A percentile compares a stretch with the other conserved stretches of the same genome.
Evolutionary conservation across 2,797 vertebrate species (phyloP).

Genomic region (Presbytis comata): DNA sequence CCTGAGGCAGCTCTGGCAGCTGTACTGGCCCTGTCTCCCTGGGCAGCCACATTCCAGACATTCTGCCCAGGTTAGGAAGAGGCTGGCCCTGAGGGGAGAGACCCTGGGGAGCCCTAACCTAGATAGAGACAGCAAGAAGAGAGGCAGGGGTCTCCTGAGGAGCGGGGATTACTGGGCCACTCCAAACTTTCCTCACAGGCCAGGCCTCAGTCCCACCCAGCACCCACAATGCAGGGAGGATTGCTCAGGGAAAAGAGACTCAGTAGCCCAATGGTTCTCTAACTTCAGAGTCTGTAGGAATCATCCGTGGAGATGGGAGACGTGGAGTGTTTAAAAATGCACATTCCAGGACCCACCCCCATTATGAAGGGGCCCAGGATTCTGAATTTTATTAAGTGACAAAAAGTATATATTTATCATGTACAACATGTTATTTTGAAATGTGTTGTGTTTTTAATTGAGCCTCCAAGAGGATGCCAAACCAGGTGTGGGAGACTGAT

Average conservation of each 20-base stretch:
- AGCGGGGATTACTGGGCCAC: background rate
- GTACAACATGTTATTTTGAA: background rate
- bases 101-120: background rate
- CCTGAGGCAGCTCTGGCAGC: background rate
- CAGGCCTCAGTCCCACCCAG: background rate
- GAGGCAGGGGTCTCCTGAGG: background rate
- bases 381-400: background rate
- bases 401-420: background rate
- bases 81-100: background rate
- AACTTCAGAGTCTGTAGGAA: background rate
- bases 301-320: background rate
- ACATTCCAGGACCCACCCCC: background rate
- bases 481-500: background rate
- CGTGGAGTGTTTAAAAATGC: background rate
- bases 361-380: background rate
- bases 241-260: background rate
- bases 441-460: background rate
- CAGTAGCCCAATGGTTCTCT: background rate
- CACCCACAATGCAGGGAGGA: background rate
- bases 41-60: constrained; percentile 13
- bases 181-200: background rate
- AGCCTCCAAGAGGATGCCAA: background rate
- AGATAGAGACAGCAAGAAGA: background rate
- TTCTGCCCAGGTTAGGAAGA: constrained; percentile 18
- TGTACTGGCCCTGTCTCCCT: background rate